Percentiles rank a stretch among this genome's conserved stretches.
These are phyloP conservation scores for Galeopterus variegatus DNA, from an alignment of 2,113 vertebrate species.

Conservation along the genomic window DNA sequence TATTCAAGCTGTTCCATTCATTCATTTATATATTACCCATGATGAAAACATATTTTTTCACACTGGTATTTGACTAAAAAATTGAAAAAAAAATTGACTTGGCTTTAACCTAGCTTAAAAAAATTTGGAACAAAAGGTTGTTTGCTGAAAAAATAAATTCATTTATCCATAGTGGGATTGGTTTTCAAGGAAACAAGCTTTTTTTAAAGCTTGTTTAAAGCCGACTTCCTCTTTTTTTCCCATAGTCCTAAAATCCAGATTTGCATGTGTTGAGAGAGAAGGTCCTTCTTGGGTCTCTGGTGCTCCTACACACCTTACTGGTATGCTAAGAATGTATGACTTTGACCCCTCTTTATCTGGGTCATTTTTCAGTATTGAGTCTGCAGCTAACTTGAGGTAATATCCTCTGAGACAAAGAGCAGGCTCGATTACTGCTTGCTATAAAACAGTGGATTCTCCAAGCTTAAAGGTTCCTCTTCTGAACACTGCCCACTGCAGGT, in stretches of 20 bases:
- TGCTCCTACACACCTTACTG: too few relatives aligned
- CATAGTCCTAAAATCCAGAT: neutral
- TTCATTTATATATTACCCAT: neutral
- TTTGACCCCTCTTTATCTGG: neutral
- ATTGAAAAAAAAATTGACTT: neutral
- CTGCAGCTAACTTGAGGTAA: neutral
- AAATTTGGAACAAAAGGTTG: neutral
- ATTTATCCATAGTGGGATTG: neutral
- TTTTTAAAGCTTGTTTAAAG: neutral
- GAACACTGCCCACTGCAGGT: neutral
- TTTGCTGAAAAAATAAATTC: conserved; percentile 19
- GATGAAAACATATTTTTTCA: neutral
- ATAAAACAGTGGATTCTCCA: neutral
- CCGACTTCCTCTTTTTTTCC: neutral
- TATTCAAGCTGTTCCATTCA: neutral
- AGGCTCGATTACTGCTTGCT: neutral
- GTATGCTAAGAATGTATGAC: neutral
- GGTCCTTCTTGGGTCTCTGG: neutral
- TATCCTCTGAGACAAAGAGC: neutral
- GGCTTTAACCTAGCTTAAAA: neutral
- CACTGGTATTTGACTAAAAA: neutral
- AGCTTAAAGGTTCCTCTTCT: neutral
- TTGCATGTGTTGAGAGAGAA: neutral
- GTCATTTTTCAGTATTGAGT: neutral
- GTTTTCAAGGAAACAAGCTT: neutral